Percentiles rank a stretch among this genome's conserved stretches.
These are phyloP conservation scores for crab-eating macaque (Macaca fascicularis) DNA, from an alignment of 2,113 vertebrate genomes.

Conservation along the genomic window DNA sequence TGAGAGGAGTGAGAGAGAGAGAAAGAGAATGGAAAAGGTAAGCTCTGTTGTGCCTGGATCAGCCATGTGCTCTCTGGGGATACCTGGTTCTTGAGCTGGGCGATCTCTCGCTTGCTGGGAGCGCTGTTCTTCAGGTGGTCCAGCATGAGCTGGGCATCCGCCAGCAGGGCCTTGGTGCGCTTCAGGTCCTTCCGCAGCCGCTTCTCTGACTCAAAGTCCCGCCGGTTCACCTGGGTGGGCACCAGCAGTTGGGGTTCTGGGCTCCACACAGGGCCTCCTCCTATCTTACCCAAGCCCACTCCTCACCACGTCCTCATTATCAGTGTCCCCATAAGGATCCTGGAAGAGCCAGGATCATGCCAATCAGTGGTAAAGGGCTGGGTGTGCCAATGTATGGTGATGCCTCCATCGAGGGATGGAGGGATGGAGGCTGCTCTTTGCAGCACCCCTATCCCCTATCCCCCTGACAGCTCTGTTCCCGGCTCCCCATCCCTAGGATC, in stretches of 20 bases:
- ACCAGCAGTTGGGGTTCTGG: neutral
- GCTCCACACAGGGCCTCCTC: neutral
- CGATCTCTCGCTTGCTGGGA: conserved; percentile 97
- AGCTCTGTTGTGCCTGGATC: neutral
- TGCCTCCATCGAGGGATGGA: neutral
- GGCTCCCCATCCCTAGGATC: neutral
- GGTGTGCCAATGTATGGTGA: neutral
- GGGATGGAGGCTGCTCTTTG: too few relatives aligned
- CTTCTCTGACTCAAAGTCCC: conserved; percentile 94
- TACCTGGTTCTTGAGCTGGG: conserved; percentile 98
- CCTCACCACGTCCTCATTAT: neutral
- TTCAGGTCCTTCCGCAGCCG: conserved; percentile 96
- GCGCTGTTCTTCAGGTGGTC: conserved; percentile 98
- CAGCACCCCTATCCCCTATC: neutral
- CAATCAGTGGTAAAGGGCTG: neutral
- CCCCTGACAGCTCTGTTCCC: neutral
- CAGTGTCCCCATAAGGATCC: neutral
- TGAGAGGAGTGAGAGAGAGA: neutral
- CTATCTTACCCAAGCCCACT: neutral
- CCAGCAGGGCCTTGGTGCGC: conserved; percentile 95
- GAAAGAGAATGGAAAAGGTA: neutral
- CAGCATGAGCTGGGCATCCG: conserved; percentile 97
- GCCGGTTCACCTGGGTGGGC: conserved; percentile 88
- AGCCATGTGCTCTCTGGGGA: accelerated
- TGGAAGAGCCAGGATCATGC: neutral